Conservation (phyloP, 2,888 invertebrate genomes). For the Matsumyia berberina region DNA sequence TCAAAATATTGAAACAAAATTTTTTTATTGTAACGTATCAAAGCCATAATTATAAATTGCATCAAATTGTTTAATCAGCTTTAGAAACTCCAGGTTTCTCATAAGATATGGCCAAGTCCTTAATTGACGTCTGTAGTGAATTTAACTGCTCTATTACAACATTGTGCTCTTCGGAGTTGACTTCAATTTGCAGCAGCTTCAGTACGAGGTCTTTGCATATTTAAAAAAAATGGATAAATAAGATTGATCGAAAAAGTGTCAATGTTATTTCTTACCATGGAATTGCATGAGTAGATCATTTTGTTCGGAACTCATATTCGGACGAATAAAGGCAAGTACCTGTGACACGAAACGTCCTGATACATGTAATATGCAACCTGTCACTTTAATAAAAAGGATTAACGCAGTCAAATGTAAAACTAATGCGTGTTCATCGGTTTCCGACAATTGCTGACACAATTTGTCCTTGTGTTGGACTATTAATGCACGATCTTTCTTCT, state of each 20-base stretch:
- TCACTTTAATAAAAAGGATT: conserved; percentile 91
- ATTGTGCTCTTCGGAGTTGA: conserved; percentile 85
- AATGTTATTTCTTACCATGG: conserved; percentile 88
- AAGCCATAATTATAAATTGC: conserved; percentile 38
- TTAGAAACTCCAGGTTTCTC: conserved; percentile 81
- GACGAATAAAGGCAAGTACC: conserved; percentile 90
- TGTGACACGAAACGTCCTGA: conserved; percentile 96
- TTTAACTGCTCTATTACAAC: conserved; percentile 83
- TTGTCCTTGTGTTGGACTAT: conserved; percentile 92
- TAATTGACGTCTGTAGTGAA: conserved; percentile 79
- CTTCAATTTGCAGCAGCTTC: conserved; percentile 86
- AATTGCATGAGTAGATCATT: conserved; percentile 88
- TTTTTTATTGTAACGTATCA: conserved; percentile 62
- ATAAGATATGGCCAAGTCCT: conserved; percentile 80
- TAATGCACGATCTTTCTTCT: conserved; percentile 92
- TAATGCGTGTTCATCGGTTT: conserved; percentile 91
- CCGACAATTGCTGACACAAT: conserved; percentile 90
- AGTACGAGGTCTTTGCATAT: conserved; percentile 87
- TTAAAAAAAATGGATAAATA: no score
- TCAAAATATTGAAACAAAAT: no score
- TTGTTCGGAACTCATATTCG: conserved; percentile 88
- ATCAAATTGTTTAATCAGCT: conserved; percentile 78
- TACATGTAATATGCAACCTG: conserved; percentile 94
- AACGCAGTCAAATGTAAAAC: conserved; percentile 91
- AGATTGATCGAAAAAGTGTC: not conserved